Base-by-base conservation (phyloP, 1,140 invertebrate species). In the Nixonia krombeini region DNA sequence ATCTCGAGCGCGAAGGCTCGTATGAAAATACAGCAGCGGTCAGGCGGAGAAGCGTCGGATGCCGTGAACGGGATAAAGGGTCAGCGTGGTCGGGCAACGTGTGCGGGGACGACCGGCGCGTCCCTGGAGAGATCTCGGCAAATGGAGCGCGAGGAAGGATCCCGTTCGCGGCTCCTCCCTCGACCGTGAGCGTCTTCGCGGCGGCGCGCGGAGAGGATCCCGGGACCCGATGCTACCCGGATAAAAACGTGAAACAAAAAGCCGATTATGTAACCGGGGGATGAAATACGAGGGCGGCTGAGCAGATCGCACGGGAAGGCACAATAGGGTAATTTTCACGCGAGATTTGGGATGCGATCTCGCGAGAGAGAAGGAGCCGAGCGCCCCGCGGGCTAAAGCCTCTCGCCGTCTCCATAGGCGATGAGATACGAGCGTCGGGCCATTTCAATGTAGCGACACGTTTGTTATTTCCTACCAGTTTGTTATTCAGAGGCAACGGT, bases 241-340 rank as follows among this genome's bases (percentile, higher is more conserved):
- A 83, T 82, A 81, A 83, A 82, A 83, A 82, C 72, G 79, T 78
- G 75, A 84, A 83, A 84, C 82, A 85, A 85, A 84, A 85, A 84
- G 82, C 81, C 82, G 82, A 85, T 84, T 85, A 83, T 80, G 75
- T 76, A 81, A 80, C 76, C 78, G 72, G 74, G 81, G 79, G 79
- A 80, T 81, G 74, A 81, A 83, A 64, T 62, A 71, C 38, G 63
- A 65, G 50, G 49, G 28, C 59, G 47, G 41, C 21, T 40, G 55
- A 63, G 57, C 45, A 47, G 38, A n/a, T n/a, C 47, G 63, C 49
- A 37, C 65, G 50, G 59, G 57, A 49, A 49, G 46, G 40, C 47
- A 82, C 81, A 85, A 85, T 85, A 79, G 83, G 82, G 82, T 83
- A 84, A 85, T 85, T 84, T 84, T 85, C 83, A 84, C 83, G 83